A percentile compares a stretch with the other conserved stretches of the same genome.
Evolutionary conservation across 1,140 invertebrate genomes (phyloP).

Genomic region (Leucophenga varia): DNA sequence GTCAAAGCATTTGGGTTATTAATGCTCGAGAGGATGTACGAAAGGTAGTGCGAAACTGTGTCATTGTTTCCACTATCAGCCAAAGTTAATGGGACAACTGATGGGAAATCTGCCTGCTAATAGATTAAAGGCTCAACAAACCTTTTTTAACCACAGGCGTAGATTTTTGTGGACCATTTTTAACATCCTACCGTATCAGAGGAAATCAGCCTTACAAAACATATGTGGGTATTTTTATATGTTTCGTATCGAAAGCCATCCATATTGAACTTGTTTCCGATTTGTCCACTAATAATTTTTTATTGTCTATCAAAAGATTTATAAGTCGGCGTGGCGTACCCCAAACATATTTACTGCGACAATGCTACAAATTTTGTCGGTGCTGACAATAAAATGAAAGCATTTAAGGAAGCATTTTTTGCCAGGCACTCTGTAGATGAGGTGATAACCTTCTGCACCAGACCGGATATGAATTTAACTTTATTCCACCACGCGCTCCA

Average conservation of each 20-base stretch:
- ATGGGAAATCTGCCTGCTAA: conserved; percentile 6
- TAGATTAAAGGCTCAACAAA: neutral
- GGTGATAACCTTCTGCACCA: neutral
- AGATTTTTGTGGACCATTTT: conserved; percentile 14
- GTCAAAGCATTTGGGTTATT: conserved; percentile 3
- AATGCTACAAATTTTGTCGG: too few species aligned
- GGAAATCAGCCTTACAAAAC: conserved; percentile 5
- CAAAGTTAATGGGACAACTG: conserved; percentile 1
- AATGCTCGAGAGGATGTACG: conserved; percentile 6
- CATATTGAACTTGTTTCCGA: conserved; percentile 36
- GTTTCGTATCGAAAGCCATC: conserved; percentile 29
- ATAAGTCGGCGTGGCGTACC: conserved; percentile 16
- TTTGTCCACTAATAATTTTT: conserved; percentile 19
- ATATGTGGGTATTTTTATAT: conserved; percentile 24
- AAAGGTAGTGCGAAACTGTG: conserved; percentile 3
- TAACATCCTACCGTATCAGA: conserved; percentile 3
- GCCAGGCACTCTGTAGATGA: neutral
- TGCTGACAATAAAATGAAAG: neutral
- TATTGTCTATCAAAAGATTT: conserved; percentile 24
- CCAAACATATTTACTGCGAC: too few species aligned
- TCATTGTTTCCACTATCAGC: conserved; percentile 1
- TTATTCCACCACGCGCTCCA: neutral
- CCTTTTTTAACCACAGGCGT: conserved; percentile 7
- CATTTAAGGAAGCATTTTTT: neutral
- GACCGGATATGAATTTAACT: neutral